phyloP scores from a whole-genome alignment of 2,113 vertebrate genomes.

The Naja naja region DNA sequence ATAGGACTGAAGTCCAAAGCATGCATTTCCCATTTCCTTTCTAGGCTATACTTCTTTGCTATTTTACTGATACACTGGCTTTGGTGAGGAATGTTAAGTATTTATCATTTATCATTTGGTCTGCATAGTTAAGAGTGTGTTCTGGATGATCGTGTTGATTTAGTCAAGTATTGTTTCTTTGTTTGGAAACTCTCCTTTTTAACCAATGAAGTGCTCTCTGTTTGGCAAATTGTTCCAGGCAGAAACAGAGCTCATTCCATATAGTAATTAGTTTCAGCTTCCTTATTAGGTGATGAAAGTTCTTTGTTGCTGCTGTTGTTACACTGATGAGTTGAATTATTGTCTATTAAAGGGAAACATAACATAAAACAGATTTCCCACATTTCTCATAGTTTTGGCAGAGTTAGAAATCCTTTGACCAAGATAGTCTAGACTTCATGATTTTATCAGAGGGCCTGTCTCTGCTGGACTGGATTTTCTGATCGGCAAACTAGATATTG shows the following conservation, averaged over 20 bases:
- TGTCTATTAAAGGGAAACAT: constrained; percentile 22
- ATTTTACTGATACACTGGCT: background rate
- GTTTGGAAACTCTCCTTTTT: background rate
- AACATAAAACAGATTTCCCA: constrained; percentile 11
- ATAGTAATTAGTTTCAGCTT: background rate
- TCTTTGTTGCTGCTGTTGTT: constrained; percentile 10
- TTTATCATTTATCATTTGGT: background rate
- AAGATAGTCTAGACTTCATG: constrained; percentile 25
- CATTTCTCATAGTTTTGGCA: background rate
- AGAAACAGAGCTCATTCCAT: background rate
- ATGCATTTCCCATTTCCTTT: background rate
- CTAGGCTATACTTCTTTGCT: background rate
- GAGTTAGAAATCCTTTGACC: constrained; percentile 3
- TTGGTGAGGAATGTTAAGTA: background rate
- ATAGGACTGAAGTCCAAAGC: background rate
- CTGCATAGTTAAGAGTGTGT: background rate
- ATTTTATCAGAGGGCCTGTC: constrained; percentile 9
- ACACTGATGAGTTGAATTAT: constrained; percentile 16
- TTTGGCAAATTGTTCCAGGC: background rate
- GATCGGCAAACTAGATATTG: background rate
- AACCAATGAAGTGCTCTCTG: background rate
- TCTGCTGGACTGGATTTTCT: constrained; percentile 8
- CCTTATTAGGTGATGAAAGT: constrained; percentile 10
- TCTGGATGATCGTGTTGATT: background rate
- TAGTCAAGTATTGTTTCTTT: background rate